phyloP scores from a whole-genome alignment of 1,140 invertebrate genomes.

The Atta texana region DNA sequence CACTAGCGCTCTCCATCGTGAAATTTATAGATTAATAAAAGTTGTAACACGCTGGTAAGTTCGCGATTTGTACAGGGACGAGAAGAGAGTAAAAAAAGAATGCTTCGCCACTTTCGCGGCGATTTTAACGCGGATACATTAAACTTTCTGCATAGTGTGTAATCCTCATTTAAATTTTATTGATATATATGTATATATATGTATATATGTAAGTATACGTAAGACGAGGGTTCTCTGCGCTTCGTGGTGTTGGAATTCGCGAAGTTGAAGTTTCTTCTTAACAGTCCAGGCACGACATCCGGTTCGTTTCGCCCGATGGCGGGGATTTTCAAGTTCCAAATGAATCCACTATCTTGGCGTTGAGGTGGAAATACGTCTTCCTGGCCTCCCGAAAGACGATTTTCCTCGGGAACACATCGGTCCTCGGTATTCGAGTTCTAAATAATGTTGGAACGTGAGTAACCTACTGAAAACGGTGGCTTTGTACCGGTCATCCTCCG shows the following conservation, averaged over 20 bases:
- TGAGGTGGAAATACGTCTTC: slow-evolving; percentile 69
- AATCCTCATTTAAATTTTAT: slow-evolving; percentile 34
- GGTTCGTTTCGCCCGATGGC: slow-evolving; percentile 21
- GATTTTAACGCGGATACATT: not conserved
- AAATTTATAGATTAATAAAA: slow-evolving; percentile 59
- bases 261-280: slow-evolving; percentile 41
- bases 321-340: slow-evolving; percentile 59
- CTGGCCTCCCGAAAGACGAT: slow-evolving; percentile 61
- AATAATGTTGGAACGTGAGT: slow-evolving; percentile 77
- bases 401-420: slow-evolving; percentile 70
- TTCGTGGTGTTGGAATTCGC: slow-evolving; percentile 19
- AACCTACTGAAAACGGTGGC: slow-evolving; percentile 70
- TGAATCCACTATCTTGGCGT: slow-evolving; percentile 68
- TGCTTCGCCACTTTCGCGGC: not conserved
- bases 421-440: slow-evolving; percentile 71
- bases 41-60: slow-evolving; percentile 41
- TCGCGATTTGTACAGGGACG: not conserved
- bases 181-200: not conserved
- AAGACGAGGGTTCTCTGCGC: not conserved
- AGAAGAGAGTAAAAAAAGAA: not conserved
- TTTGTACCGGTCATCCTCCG: slow-evolving; percentile 35
- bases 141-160: not conserved
- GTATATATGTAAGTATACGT: not conserved
- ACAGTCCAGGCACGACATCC: slow-evolving; percentile 37
- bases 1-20: not conserved